phyloP scores from a whole-genome alignment of 2,113 vertebrate species.

The Conger conger region DNA sequence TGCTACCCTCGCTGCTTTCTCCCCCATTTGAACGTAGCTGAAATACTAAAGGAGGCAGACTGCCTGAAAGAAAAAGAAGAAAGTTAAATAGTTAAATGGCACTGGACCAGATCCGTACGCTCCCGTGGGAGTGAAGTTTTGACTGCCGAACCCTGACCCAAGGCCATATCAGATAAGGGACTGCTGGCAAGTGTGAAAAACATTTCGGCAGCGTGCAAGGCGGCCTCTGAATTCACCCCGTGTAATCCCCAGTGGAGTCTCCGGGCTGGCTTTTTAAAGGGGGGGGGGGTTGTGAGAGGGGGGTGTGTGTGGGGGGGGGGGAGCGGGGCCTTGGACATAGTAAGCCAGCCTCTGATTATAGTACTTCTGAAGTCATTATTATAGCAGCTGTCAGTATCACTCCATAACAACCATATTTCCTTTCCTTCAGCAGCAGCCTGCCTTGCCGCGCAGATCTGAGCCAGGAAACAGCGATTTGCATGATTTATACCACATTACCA shows the following conservation, averaged over 20 bases:
- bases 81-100: too few relatives aligned
- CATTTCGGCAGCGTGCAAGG: too few relatives aligned
- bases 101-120: too few relatives aligned
- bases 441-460: background rate
- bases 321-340: background rate
- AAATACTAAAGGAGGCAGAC: too few relatives aligned
- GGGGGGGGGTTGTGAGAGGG: background rate
- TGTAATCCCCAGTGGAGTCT: background rate
- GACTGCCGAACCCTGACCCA: too few relatives aligned
- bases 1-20: too few relatives aligned
- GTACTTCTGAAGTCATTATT: background rate
- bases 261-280: too few relatives aligned
- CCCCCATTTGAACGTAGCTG: too few relatives aligned
- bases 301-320: background rate
- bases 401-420: slow-evolving; percentile 4
- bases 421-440: background rate
- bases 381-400: slow-evolving; percentile 1
- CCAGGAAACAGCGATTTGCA: slow-evolving; percentile 4
- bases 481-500: background rate
- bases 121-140: too few relatives aligned
- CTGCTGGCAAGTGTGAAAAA: too few relatives aligned
- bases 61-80: too few relatives aligned
- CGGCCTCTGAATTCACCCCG: background rate
- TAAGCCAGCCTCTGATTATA: background rate
- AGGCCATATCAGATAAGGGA: too few relatives aligned